phyloP scores from a whole-genome alignment of 2,797 vertebrate species.

The Lutjanus argentimaculatus region DNA sequence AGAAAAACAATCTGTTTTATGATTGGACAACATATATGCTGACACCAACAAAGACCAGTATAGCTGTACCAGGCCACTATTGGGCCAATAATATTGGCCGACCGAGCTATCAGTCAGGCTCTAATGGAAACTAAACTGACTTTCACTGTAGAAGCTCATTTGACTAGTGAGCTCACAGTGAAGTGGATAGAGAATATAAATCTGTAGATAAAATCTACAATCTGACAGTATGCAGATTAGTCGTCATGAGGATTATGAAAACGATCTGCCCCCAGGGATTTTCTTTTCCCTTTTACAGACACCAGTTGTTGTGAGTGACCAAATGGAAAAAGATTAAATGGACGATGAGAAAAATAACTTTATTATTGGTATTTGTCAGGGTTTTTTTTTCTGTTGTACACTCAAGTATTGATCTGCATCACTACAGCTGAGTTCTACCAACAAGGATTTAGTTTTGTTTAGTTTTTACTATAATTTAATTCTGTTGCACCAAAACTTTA shows the following conservation, averaged over 20 bases:
- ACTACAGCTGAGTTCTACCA: too few species aligned
- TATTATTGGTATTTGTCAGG: too few species aligned
- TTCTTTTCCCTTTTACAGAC: conserved; percentile 17
- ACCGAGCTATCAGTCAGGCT: too few species aligned
- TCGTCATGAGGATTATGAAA: conserved; percentile 35
- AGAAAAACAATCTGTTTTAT: too few species aligned
- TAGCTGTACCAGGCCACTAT: too few species aligned
- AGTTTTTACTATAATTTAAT: too few species aligned
- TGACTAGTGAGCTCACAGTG: conserved; percentile 12
- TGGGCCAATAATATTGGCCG: too few species aligned
- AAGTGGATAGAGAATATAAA: conserved; percentile 14
- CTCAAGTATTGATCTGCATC: neutral
- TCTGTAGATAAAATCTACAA: conserved; percentile 28
- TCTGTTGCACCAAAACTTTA: too few species aligned
- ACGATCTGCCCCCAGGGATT: conserved; percentile 11
- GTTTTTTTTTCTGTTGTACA: neutral
- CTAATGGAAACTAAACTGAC: neutral
- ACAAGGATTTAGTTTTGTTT: too few species aligned
- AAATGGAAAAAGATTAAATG: conserved; percentile 7
- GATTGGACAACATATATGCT: too few species aligned
- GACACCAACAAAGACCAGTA: too few species aligned
- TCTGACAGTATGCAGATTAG: conserved; percentile 19
- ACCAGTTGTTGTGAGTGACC: conserved; percentile 11
- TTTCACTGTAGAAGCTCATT: conserved; percentile 12
- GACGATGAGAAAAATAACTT: neutral